Base-by-base conservation (phyloP, 2,113 vertebrate genomes). In the Circaetus gallicus region DNA sequence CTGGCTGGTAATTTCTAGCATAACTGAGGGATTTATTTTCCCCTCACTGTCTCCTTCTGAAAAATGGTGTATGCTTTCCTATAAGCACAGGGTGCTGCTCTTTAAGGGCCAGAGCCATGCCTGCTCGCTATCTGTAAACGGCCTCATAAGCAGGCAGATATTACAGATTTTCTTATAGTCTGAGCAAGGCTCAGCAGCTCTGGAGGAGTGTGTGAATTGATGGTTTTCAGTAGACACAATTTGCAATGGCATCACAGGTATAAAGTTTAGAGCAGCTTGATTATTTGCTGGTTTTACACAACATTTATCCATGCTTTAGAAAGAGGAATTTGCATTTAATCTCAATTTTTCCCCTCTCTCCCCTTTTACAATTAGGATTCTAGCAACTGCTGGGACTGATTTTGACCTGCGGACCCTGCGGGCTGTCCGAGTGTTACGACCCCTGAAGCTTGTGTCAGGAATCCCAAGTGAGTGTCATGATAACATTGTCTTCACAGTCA, bases 381-480 rank as follows among this genome's bases (percentile, higher is more conserved):
- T 99, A 38, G 99, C 99, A 81, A 99, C 99, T 1, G 99, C 99
- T 10, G 99, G 99, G 42, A 98, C 99, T 0, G 99, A 99, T 58
- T 99, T 99, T 74, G 99, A 99, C 92, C 98, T 99, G 91, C 97
- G 99, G 86, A 99, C 99, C 0, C 97, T 99, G 95, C 98, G 99
- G 83, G 99, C 99, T 0, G 99, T 99, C 17, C 98, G 99, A 45
- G 99, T 99, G n/a, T 79, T 99, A 13, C 98, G 99, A 58, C 99
- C 99, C 0, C 98, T 99, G 91, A 99, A 99, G 93, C 98, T 99
- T 18, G 99, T 99, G 86, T 99, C 99, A 0, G 99, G 99, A 72
- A 99, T 99, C 94, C 99, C 99, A 82, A 99, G 99, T 99, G 98
- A 99, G 99, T 98, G 86, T 40, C 2, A 4, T 2, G 36, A 11